Evolutionary conservation across 2,888 invertebrate species (phyloP), one percentile per base, ranked within the genome.

Genomic region (Spilosoma lubricipeda): DNA sequence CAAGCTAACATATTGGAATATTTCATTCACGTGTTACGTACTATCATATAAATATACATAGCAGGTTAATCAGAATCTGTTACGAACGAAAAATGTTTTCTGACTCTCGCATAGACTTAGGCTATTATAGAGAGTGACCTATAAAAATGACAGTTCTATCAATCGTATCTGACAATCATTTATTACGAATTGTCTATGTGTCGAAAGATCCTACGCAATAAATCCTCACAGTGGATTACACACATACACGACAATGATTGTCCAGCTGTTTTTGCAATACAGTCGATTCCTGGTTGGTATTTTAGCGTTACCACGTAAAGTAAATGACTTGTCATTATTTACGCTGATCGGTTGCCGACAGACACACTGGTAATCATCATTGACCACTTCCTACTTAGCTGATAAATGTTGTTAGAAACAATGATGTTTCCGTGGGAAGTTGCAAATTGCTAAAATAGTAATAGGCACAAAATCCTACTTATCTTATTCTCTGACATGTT

Each of bases 251-350:
- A 30, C n/a, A 23, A 67, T 69, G 73, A 67, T 39, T 69, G 39
- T 59, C 13, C 48, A 30, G 33, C 11, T 59, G 67, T 78, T 79
- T 76, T 71, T 79, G 81, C 82, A 85, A 86, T 84, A 71, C 82
- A 77, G 68, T 72, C 69, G 73, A 76, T 82, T 78, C 77, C 72
- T 74, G 79, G 73, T 59, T 80, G 79, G 74, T 68, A 75, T 67
- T 73, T 80, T 75, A 77, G 77, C 77, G 76, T 77, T 74, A 45
- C 56, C 66, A 79, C 71, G 82, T 81, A 82, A 83, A 85, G 86
- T 88, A 88, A 92, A 93, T 89, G 87, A 86, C 89, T 78, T 79
- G 85, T 90, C 90, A 93, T 94, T 93, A 93, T 90, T 89, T 88
- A 89, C 92, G 88, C 84, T 85, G 87, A 90, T 91, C 87, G 82